Evolutionary conservation across 2,113 vertebrate species (phyloP), one percentile per base, ranked within the genome.

Genomic region (Shinisaurus crocodilurus): DNA sequence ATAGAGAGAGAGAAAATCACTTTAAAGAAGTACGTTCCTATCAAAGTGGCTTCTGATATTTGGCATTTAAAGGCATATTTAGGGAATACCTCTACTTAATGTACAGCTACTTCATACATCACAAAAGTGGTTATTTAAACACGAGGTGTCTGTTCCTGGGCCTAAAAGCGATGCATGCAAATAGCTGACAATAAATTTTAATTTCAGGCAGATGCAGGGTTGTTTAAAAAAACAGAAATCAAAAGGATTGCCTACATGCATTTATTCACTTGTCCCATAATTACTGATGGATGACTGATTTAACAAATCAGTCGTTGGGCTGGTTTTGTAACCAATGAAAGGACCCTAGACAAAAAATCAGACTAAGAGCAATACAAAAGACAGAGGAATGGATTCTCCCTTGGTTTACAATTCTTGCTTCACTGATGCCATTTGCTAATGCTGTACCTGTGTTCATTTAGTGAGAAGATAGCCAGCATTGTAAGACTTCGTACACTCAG

Each of bases 21-120:
- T 20, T 87, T 72, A 81, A 90, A 70, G 15, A 45, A 27, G 88
- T 27, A 70, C 29, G 83, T 20, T 72, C 80, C 89, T 57, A 34
- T 0, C 1, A 85, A 60, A 27, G 34, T 85, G 18, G 13, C 60
- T 67, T 74, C 75, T 43, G 32, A 48, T 65, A 16, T 60, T 57
- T 82, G 86, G 88, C 2, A 6, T 45, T 3, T 60, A 77, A 23
- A 86, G 81, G 85, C 90, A 15, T 40, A 86, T 57, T 54, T n/a
- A 88, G 76, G 80, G 90, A 85, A 95, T 18, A 16, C 40, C 86
- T 88, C 88, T 87, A n/a, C 5, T 45, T 20, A 93, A 92, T 79
- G n/a, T n/a, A 88, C 79, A 18, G 23, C 54, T 45, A 63, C 2
- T 65, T 87, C 6, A 40, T 76, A 76, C 76, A 57, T 43, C 10